phyloP scores from a whole-genome alignment of 2,888 invertebrate genomes.

The Allolobophora icterica region DNA sequence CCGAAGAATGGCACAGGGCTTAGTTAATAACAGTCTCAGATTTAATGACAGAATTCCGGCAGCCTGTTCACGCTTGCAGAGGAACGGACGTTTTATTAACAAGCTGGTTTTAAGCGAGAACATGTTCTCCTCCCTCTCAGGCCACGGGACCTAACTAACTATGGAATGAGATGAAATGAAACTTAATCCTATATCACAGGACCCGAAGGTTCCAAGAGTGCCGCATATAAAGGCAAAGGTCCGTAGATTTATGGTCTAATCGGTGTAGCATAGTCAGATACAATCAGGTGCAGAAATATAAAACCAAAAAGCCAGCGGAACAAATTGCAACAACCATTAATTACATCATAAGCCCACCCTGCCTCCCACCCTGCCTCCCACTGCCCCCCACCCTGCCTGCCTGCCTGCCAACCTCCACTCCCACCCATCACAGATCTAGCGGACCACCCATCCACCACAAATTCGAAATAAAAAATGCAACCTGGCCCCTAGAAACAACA shows the following conservation, averaged over 20 bases:
- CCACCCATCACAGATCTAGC: neutral
- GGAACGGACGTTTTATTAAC: neutral
- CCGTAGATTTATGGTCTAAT: constrained; percentile 2
- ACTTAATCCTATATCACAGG: constrained; percentile 17
- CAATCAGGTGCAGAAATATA: constrained; percentile 12
- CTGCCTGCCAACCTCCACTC: too few species aligned
- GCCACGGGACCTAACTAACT: constrained; percentile 17
- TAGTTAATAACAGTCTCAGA: constrained; percentile 11
- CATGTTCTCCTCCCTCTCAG: neutral
- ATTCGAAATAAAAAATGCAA: neutral
- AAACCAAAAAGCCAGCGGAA: constrained; percentile 8
- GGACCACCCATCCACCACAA: neutral
- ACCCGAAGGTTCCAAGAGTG: constrained; percentile 7
- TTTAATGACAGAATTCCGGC: constrained; percentile 5
- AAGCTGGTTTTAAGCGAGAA: neutral
- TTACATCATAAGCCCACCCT: neutral
- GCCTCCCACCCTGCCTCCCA: neutral
- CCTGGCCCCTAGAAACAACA: neutral
- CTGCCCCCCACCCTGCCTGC: neutral
- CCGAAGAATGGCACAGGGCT: neutral
- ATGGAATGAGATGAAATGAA: constrained; percentile 3
- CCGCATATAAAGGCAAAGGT: neutral
- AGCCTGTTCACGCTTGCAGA: neutral
- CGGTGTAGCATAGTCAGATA: neutral
- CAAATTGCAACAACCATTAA: constrained; percentile 17